These are phyloP conservation scores for Pyrocephalus nanus DNA, from an alignment of 2,797 vertebrate species.

Conservation along the genomic window DNA sequence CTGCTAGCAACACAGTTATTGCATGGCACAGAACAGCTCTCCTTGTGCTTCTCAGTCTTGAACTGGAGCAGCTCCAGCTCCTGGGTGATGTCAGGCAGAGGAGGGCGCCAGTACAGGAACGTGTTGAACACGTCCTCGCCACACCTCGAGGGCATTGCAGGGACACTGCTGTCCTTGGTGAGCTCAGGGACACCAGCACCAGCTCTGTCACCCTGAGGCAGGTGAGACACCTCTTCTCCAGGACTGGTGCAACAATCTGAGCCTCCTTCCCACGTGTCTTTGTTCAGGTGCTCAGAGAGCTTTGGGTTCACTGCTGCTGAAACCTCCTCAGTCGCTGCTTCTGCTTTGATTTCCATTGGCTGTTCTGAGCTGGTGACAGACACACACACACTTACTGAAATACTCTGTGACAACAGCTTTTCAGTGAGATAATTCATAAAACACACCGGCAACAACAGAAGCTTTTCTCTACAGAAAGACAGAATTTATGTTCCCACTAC, in stretches of 20 bases:
- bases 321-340: not conserved
- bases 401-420: not conserved
- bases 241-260: conserved; percentile 43
- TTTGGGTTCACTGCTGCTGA: not conserved
- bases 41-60: conserved; percentile 55
- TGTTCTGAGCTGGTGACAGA: conserved; percentile 46
- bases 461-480: not conserved
- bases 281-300: not conserved
- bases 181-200: conserved; percentile 35
- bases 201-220: conserved; percentile 54
- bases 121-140: conserved; percentile 82
- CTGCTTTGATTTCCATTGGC: conserved; percentile 9
- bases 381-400: not conserved
- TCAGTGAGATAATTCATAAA: not conserved
- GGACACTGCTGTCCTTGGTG: conserved; percentile 10
- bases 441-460: not conserved
- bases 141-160: not conserved
- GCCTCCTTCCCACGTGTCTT: conserved; percentile 3
- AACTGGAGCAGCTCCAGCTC: conserved; percentile 84
- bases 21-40: not conserved
- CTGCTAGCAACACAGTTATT: conserved; percentile 80
- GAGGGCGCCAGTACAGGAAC: conserved; percentile 88
- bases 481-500: not conserved
- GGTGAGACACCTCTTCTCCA: conserved; percentile 12
- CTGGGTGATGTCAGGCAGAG: conserved; percentile 87